These are phyloP conservation scores for Halictus ligatus DNA, from an alignment of 2,888 invertebrate genomes.

Conservation along the genomic window DNA sequence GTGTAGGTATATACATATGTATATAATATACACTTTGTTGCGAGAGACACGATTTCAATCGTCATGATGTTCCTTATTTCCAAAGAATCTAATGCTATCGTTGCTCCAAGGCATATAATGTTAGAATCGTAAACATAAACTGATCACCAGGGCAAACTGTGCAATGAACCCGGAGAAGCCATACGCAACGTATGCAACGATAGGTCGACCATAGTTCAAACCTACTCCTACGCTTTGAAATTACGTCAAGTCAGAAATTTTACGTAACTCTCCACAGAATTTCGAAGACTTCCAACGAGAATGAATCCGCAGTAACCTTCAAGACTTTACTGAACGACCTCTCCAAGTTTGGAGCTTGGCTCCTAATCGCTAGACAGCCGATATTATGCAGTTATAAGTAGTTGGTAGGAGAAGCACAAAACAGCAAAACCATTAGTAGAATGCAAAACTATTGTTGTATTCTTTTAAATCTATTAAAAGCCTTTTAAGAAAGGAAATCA, in stretches of 20 bases:
- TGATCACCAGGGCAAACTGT: background rate
- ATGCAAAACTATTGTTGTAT: no score
- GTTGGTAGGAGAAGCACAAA: no score
- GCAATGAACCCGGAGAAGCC: slow-evolving; percentile 14
- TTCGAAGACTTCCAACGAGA: background rate
- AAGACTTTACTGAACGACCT: background rate
- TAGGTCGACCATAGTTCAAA: background rate
- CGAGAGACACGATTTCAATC: background rate
- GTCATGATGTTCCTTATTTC: background rate
- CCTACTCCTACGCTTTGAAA: background rate
- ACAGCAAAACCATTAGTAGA: no score
- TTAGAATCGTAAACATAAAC: background rate
- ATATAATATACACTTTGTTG: no score
- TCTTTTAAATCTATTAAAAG: no score
- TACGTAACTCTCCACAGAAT: background rate
- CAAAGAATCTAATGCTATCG: no score
- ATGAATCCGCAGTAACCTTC: background rate
- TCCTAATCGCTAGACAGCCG: background rate
- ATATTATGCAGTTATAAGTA: background rate
- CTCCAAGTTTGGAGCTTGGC: background rate
- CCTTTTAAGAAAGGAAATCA: no score
- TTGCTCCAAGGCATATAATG: background rate
- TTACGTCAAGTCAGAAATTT: background rate
- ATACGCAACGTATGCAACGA: background rate
- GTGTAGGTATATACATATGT: no score